Percentiles rank a stretch among this genome's conserved stretches.
phyloP scores from a whole-genome alignment of 2,113 vertebrate species.

The Chloropsis hardwickii region DNA sequence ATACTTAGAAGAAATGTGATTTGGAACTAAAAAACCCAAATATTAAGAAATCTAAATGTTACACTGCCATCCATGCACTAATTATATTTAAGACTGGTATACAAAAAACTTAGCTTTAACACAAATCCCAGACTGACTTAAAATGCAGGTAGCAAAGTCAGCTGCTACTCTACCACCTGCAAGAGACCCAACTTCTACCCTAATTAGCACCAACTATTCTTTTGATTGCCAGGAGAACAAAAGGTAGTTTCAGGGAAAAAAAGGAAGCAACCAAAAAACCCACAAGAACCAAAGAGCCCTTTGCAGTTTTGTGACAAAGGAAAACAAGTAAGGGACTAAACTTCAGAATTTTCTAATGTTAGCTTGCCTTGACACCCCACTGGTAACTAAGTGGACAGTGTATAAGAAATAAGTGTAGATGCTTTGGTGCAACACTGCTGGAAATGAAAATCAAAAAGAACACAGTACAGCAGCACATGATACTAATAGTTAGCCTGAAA shows the following conservation, averaged over 20 bases:
- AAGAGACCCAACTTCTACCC: neutral
- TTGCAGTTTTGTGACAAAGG: neutral
- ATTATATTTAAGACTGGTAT: neutral
- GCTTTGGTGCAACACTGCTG: neutral
- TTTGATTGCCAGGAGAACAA: neutral
- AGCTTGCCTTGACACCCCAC: neutral
- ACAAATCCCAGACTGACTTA: neutral
- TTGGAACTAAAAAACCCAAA: neutral
- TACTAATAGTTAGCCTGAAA: neutral
- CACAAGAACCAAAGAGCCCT: neutral
- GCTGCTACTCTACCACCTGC: neutral
- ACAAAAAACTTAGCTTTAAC: neutral
- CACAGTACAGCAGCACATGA: fast-evolving
- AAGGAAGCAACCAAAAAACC: neutral
- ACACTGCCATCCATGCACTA: neutral
- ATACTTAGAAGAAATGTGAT: neutral
- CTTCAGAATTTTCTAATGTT: neutral
- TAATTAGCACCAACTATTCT: neutral
- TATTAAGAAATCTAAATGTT: neutral
- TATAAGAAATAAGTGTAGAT: neutral
- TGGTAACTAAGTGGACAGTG: neutral
- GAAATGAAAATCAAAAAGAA: neutral
- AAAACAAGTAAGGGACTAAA: neutral
- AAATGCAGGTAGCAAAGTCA: neutral
- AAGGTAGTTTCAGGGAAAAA: neutral